Evolutionary conservation across 2,113 vertebrate genomes (phyloP).

Genomic region (Elachura formosa): DNA sequence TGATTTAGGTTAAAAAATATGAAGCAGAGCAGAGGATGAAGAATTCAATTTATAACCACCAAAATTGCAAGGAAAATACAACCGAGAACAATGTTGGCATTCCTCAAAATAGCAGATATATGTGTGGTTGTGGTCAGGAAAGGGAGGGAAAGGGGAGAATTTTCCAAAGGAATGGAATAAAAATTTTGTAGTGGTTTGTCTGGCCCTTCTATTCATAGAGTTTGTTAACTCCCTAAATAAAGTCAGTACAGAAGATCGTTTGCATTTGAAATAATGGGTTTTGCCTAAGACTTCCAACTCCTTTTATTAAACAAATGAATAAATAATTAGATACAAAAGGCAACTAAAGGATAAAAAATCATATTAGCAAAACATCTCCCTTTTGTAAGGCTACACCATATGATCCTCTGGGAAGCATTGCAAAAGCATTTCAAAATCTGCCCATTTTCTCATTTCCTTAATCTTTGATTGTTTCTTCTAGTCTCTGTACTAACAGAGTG

Average conservation of each 20-base stretch:
- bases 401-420: background rate
- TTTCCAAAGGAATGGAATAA: slow-evolving; percentile 43
- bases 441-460: background rate
- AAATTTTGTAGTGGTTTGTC: slow-evolving; percentile 52
- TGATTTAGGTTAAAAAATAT: slow-evolving; percentile 34
- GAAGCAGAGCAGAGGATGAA: slow-evolving; percentile 25
- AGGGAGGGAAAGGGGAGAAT: background rate
- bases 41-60: slow-evolving; percentile 41
- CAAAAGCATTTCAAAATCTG: background rate
- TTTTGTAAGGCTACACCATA: background rate
- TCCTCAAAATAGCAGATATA: slow-evolving; percentile 53
- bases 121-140: slow-evolving; percentile 18
- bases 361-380: background rate
- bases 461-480: background rate
- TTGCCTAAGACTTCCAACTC: background rate
- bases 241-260: background rate
- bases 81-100: slow-evolving; percentile 31
- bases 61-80: slow-evolving; percentile 37
- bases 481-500: background rate
- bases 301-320: background rate
- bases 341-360: background rate
- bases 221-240: slow-evolving; percentile 21
- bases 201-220: slow-evolving; percentile 9
- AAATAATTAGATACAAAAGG: background rate
- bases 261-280: background rate